These are phyloP conservation scores for Callimorpha dominula DNA, from an alignment of 2,888 invertebrate species.

Conservation along the genomic window DNA sequence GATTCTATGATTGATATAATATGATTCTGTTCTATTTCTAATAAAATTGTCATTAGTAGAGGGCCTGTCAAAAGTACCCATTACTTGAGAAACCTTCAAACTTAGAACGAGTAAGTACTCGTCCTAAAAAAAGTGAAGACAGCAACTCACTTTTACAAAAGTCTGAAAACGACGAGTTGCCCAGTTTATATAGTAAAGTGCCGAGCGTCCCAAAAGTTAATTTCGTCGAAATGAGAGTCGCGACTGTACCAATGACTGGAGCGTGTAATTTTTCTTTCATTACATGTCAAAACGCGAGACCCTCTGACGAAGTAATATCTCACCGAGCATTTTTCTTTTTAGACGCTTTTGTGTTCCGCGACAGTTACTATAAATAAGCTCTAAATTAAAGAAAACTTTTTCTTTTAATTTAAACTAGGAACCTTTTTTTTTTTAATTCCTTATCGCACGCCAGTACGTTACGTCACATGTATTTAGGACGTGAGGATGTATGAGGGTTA, in stretches of 20 bases:
- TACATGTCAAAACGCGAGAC: conserved; percentile 63
- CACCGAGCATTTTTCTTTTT: conserved; percentile 47
- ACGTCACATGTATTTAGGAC: not conserved
- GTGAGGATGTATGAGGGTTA: not conserved
- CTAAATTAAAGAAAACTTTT: conserved; percentile 43
- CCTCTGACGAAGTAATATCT: conserved; percentile 53
- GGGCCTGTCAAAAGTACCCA: not conserved
- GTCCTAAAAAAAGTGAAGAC: conserved; percentile 18
- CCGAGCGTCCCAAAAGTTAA: conserved; percentile 65
- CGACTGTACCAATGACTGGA: conserved; percentile 59
- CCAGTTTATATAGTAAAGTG: conserved; percentile 32
- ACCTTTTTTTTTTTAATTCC: conserved; percentile 5
- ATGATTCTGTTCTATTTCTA: not conserved
- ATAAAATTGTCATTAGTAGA: not conserved
- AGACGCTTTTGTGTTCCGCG: conserved; percentile 38
- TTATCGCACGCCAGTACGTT: not conserved
- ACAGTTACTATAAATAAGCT: conserved; percentile 45
- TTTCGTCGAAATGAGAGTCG: conserved; percentile 65
- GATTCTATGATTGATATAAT: too few species aligned
- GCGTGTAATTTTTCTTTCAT: conserved; percentile 74
- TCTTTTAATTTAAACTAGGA: conserved; percentile 45
- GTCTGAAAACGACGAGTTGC: conserved; percentile 27
- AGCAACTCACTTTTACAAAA: conserved; percentile 20
- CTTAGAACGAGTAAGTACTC: not conserved
- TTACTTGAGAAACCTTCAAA: not conserved